Conservation (phyloP, 2,888 invertebrate genomes). For the Xiphydria camelus region DNA sequence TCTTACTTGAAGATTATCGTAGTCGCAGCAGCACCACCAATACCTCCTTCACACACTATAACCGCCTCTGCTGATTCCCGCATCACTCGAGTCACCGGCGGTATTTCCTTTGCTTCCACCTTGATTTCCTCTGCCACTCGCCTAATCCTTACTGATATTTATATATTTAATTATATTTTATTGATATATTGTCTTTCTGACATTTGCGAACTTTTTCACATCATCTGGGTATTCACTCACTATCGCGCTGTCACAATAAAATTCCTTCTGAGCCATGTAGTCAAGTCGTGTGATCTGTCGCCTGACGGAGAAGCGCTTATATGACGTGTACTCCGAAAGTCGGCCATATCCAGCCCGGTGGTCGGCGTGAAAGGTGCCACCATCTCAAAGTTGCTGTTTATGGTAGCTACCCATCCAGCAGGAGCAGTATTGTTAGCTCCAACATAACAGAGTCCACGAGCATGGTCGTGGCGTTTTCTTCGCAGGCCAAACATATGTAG, state of each 20-base stretch:
- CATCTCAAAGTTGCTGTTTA: not conserved
- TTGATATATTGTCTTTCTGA: conserved; percentile 12
- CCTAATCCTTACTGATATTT: conserved; percentile 6
- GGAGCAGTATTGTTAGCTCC: not conserved
- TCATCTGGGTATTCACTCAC: no score
- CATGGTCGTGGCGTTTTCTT: not conserved
- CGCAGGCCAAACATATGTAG: conserved; percentile 1
- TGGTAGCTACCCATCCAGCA: not conserved
- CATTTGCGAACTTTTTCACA: no score
- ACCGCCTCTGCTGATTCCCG: conserved; percentile 19
- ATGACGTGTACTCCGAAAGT: not conserved
- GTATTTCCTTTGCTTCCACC: conserved; percentile 10
- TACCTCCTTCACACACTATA: conserved; percentile 5
- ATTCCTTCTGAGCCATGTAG: no score
- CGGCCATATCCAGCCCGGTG: not conserved
- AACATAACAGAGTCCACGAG: not conserved
- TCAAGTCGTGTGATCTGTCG: no score
- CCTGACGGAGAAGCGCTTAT: not conserved
- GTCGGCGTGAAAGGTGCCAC: not conserved
- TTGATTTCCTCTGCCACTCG: not conserved
- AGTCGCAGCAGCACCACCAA: conserved; percentile 10
- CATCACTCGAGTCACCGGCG: conserved; percentile 3
- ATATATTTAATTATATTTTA: no score
- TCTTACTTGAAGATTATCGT: conserved; percentile 64
- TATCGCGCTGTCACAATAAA: no score